Conservation (phyloP, 2,888 invertebrate species). For the Oligia strigilis region DNA sequence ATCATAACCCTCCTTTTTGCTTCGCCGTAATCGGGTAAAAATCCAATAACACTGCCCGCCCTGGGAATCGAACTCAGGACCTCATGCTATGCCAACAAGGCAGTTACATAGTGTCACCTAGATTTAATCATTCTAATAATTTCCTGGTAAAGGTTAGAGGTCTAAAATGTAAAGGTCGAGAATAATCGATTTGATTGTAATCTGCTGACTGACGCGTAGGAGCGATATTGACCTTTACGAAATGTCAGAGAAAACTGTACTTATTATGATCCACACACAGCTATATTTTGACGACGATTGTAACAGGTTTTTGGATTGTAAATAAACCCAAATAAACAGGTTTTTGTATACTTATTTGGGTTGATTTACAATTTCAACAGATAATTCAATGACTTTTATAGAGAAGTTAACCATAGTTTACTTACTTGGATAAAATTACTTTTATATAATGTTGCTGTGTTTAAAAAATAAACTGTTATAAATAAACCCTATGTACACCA, state of each 20-base stretch:
- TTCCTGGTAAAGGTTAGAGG: background rate
- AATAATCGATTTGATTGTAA: slow-evolving; percentile 22
- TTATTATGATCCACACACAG: background rate
- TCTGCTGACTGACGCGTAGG: background rate
- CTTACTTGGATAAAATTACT: background rate
- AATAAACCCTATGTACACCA: no score
- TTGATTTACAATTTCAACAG: background rate
- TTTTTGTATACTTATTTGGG: background rate
- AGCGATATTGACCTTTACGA: background rate
- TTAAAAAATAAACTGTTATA: no score
- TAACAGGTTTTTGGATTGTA: no score
- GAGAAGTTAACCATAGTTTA: background rate
- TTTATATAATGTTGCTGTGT: no score
- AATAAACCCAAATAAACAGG: background rate
- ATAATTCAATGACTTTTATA: no score
- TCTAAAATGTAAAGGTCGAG: slow-evolving; percentile 24
- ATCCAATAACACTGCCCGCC: no score
- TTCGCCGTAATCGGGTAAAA: no score
- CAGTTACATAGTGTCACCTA: slow-evolving; percentile 5
- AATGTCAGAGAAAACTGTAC: background rate
- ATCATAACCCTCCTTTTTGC: no score
- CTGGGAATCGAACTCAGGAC: no score
- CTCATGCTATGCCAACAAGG: no score
- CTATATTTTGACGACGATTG: background rate
- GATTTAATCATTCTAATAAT: slow-evolving; percentile 4